Base-by-base conservation (phyloP, 2,888 invertebrate genomes). In the Lottia gigantea region DNA sequence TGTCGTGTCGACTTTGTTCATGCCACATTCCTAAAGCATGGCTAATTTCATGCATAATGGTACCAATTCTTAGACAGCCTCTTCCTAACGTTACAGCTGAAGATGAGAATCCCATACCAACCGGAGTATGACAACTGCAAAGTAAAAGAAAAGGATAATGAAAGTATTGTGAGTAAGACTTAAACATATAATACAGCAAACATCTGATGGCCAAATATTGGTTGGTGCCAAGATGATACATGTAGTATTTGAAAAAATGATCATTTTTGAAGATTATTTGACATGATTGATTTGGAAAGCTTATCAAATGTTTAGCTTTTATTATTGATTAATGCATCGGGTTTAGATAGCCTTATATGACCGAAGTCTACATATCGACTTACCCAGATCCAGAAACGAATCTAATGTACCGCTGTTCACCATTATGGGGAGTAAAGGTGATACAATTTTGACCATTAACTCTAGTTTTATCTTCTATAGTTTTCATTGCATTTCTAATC, bases 1-100 rank as follows among this genome's bases (percentile, higher is more conserved):
- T 91, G 86, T 94, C 92, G 19, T 92, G 92, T 26, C 94, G 91
- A 84, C 93, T 93, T 85, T 95, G 95, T 89, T 94, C 94, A 83
- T 95, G 95, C 84, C 93, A 94, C 87, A 95, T 95, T 1, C 95
- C 95, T 0, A 94, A 87, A 0, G 93, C 92, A 83, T 95, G 95
- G 77, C 94, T 90, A 84, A 94, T 90, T 85, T 95, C 95, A 83
- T 95, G 94, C 2, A 93, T 91, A 0, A 93, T 90, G 3, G 92
- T 92, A 47, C 93, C 89, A 47, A 88, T 80, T 65, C 87, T 84
- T 80, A 88, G 84, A 77, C 90, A 90, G 0, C 87, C 86, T n/a
- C 86, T 87, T 4, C 88, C 93, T 62, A 94, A 88, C 0, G 93
- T 93, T 0, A 94, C 91, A 15, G 93, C 91, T 85, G 94, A 94